Base-by-base conservation (phyloP, 2,113 vertebrate species). In the Triplophysa tibetana region DNA sequence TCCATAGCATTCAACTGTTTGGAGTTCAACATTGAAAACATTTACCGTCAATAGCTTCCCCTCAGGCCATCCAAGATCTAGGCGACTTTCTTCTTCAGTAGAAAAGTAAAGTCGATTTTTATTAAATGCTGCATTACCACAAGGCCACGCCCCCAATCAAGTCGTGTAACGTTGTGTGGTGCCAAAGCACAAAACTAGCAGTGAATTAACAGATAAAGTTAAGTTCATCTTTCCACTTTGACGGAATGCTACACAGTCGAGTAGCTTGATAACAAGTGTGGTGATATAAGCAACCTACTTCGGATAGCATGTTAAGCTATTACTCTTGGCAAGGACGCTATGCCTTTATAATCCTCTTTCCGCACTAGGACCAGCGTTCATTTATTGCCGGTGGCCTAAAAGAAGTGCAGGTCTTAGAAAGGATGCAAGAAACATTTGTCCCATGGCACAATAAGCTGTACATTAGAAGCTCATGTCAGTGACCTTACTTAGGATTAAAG, bases 61-160 rank as follows among this genome's bases (percentile, higher is more conserved):
- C 26, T 29, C 26, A 1, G 26, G 26, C 26, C 26, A 29, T 5
- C 29, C 12, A 50, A 50, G 48, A 50, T 11, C 48, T 70, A 33
- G 29, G 29, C 1, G 29, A 33, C 29, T 33, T 33, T 77, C 73
- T 65, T 78, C 50, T n/a, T n/a, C n/a, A 61, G 33, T 13, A 12
- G 14, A n/a, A n/a, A n/a, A n/a, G 54, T n/a, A 16, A 70, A 58
- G 23, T 45, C 1, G 29, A 33, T n/a, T 9, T 10, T 41, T 26
- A 72, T 68, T 66, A 61, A 56, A 80, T 54, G 58, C 26, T 68
- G 12, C 10, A 82, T n/a, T 10, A 23, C 69, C 17, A 19, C 26
- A 72, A 52, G 69, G 52, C 17, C 19, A 29, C 2, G 7, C 29
- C n/a, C 11, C 19, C 17, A 58, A 38, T 58, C 6, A 38, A 58